phyloP scores from a whole-genome alignment of 2,113 vertebrate genomes.

The Illadopsis cleaveri region DNA sequence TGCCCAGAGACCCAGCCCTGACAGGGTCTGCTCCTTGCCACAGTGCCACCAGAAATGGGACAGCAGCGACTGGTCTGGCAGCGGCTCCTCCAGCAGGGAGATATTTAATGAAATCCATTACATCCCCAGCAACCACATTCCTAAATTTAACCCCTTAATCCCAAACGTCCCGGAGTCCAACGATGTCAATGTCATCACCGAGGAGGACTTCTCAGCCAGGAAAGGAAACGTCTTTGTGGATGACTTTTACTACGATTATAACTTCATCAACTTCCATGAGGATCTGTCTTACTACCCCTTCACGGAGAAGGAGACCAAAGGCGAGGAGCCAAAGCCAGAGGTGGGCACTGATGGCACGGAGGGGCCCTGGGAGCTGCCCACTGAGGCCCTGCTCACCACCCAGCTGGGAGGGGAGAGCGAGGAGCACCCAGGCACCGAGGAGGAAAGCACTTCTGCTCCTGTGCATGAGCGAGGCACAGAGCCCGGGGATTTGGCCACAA shows the following conservation, averaged over 20 bases:
- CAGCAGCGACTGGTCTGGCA: conserved; percentile 80
- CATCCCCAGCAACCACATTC: conserved; percentile 51
- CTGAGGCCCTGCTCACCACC: not conserved
- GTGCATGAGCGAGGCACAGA: not conserved
- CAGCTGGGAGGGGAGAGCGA: not conserved
- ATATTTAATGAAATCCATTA: conserved; percentile 84
- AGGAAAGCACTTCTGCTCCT: not conserved
- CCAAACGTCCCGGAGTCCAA: conserved; percentile 36
- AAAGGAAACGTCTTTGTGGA: conserved; percentile 83
- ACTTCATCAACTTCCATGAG: conserved; percentile 97
- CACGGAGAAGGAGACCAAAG: not conserved
- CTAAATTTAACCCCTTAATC: not conserved
- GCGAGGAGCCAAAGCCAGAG: not conserved
- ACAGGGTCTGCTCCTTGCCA: conserved; percentile 59
- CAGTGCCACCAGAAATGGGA: conserved; percentile 70
- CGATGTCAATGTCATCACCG: conserved; percentile 65
- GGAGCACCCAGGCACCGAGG: not conserved
- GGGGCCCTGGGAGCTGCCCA: not conserved
- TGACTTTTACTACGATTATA: conserved; percentile 98
- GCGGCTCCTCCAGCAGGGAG: conserved; percentile 86
- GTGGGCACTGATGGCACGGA: not conserved
- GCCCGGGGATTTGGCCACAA: rapidly evolving
- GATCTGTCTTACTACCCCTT: conserved; percentile 82
- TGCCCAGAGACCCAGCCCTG: conserved; percentile 58
- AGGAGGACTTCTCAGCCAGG: conserved; percentile 73